phyloP scores from a whole-genome alignment of 2,113 vertebrate genomes.

The Hymenochirus boettgeri region DNA sequence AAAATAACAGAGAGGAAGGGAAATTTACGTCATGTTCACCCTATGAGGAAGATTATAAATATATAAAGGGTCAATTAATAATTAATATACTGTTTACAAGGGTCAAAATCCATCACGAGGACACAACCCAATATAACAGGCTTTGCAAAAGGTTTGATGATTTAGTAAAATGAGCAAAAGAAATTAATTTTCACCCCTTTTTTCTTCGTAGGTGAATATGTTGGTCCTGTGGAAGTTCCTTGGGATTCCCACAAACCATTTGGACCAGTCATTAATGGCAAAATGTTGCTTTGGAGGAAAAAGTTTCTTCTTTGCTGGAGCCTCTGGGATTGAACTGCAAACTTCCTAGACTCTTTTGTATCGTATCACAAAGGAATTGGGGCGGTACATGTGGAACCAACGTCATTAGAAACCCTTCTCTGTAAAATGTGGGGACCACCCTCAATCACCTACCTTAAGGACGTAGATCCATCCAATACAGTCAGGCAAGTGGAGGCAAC shows the following conservation, averaged over 20 bases:
- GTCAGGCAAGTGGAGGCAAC: no score
- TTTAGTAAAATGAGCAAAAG: no score
- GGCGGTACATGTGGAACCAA: slow-evolving; percentile 88
- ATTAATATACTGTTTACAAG: no score
- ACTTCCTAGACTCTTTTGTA: slow-evolving; percentile 74
- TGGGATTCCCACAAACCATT: slow-evolving; percentile 88
- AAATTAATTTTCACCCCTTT: background rate
- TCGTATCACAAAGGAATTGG: slow-evolving; percentile 70
- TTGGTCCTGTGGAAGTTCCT: slow-evolving; percentile 76
- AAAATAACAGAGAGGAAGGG: no score
- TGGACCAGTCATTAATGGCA: slow-evolving; percentile 68
- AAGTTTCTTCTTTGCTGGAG: slow-evolving; percentile 66
- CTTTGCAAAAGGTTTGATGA: no score
- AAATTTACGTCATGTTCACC: no score
- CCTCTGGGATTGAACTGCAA: slow-evolving; percentile 73
- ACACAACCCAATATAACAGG: no score
- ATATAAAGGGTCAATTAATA: no score
- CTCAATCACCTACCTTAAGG: no score
- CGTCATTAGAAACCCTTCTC: slow-evolving; percentile 67
- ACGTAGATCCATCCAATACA: no score
- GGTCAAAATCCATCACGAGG: no score
- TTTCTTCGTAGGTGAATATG: slow-evolving; percentile 96
- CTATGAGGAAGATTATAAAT: no score
- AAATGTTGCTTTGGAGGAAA: slow-evolving; percentile 71
- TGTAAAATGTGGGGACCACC: slow-evolving; percentile 81